Conservation (phyloP, 2,888 invertebrate species). For the Trichopria drosophilae region DNA sequence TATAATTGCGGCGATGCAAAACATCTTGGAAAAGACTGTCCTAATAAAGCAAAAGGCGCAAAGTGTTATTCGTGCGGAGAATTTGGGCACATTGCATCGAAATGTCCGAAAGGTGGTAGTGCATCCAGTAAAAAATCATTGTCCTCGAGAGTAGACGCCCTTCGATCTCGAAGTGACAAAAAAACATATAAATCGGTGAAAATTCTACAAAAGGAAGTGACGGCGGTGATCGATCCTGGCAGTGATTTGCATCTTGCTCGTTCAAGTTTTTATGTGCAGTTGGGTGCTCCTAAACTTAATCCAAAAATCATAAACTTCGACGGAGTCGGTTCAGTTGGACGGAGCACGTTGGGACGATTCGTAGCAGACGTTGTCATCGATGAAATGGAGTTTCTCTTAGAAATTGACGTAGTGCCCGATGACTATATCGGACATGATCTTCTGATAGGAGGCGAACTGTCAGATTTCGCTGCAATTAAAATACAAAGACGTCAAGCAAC, state of each 20-base stretch:
- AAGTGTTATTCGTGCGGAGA: slow-evolving; percentile 31
- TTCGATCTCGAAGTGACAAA: slow-evolving; percentile 17
- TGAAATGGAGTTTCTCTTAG: slow-evolving; percentile 14
- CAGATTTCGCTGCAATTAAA: slow-evolving; percentile 21
- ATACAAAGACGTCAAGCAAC: slow-evolving; percentile 18
- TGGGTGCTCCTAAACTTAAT: slow-evolving; percentile 22
- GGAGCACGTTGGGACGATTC: slow-evolving; percentile 25
- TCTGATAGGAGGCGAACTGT: slow-evolving; percentile 27
- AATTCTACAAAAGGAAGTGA: slow-evolving; percentile 14
- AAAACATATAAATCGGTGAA: slow-evolving; percentile 28
- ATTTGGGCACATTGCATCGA: slow-evolving; percentile 30
- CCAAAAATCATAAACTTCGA: slow-evolving; percentile 6
- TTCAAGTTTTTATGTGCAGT: slow-evolving; percentile 12
- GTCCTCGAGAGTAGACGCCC: neutral
- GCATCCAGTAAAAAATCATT: neutral
- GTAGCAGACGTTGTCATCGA: slow-evolving; percentile 16
- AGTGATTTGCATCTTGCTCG: slow-evolving; percentile 22
- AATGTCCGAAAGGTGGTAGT: slow-evolving; percentile 21
- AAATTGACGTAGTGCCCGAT: slow-evolving; percentile 28
- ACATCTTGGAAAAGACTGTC: slow-evolving; percentile 23
- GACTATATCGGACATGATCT: slow-evolving; percentile 21
- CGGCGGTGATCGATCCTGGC: too few relatives aligned
- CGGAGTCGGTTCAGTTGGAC: slow-evolving; percentile 6
- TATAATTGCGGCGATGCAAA: slow-evolving; percentile 4
- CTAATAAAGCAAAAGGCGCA: slow-evolving; percentile 24